Percentiles rank a stretch among this genome's conserved stretches.
Conservation (phyloP, 2,113 vertebrate genomes). For the Anseranas semipalmata region DNA sequence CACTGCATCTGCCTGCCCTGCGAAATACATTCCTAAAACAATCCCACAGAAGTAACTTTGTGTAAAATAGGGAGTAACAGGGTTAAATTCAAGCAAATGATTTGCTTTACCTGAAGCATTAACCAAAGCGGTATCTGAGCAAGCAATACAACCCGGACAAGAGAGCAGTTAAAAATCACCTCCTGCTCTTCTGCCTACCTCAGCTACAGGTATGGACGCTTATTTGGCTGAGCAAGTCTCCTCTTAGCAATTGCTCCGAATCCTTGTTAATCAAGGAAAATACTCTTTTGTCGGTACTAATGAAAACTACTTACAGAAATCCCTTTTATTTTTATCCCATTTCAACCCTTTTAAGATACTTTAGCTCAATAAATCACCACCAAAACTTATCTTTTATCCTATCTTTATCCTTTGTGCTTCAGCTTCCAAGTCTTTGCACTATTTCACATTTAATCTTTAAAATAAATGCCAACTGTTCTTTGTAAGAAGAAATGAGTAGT, state of each 20-base stretch:
- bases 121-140: background rate
- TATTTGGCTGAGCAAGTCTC: background rate
- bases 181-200: background rate
- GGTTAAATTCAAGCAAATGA: background rate
- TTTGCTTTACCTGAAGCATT: background rate
- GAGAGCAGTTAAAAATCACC: background rate
- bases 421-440: background rate
- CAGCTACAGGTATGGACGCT: background rate
- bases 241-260: background rate
- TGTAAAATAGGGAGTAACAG: background rate
- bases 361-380: background rate
- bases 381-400: background rate
- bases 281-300: background rate
- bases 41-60: background rate
- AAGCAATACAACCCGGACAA: background rate
- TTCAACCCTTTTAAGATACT: background rate
- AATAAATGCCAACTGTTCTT: background rate
- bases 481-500: background rate
- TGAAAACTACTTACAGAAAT: background rate
- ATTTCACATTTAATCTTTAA: background rate
- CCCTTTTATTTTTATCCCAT: background rate
- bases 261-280: background rate
- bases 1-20: accelerated
- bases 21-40: background rate
- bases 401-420: no score